Percentiles rank a stretch among this genome's conserved stretches.
Evolutionary conservation across 1,140 invertebrate genomes (phyloP).

Genomic region (Bombyx mori): ASM3026992v2 NC_085121.1:10789501-10790000

Average conservation of each 20-base stretch:
- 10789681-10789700: constrained; percentile 65
- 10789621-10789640: not conserved
- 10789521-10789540: constrained; percentile 88
- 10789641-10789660: constrained; percentile 1
- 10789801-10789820: too few species aligned
- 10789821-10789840: too few species aligned
- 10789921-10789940: too few species aligned
- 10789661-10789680: constrained; percentile 43
- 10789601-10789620: constrained; percentile 8
- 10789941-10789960: too few species aligned
- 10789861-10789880: too few species aligned
- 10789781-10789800: constrained; percentile 31
- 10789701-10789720: constrained; percentile 56
- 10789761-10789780: constrained; percentile 79
- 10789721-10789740: constrained; percentile 62
- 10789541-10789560: constrained; percentile 78
- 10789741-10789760: constrained; percentile 80
- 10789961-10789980: too few species aligned
- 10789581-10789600: constrained; percentile 55
- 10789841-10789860: too few species aligned
- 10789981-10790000: too few species aligned
- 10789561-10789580: constrained; percentile 67
- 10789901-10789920: too few species aligned
- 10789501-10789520: constrained; percentile 92
- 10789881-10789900: too few species aligned